phyloP scores from a whole-genome alignment of 92 coral and sea anemone genomes.

The Parazoanthus atlanticus region DNA sequence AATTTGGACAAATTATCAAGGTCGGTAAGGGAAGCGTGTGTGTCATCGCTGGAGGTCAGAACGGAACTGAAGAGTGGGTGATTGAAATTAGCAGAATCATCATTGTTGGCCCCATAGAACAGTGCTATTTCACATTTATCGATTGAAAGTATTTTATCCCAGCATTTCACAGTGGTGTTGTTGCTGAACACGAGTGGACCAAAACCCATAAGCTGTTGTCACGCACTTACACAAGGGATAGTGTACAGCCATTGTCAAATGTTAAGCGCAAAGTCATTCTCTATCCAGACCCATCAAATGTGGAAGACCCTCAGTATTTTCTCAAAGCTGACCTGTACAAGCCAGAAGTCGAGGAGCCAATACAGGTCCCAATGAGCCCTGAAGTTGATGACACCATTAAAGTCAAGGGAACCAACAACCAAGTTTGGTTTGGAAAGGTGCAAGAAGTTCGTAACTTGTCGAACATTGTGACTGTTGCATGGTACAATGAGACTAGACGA shows the following conservation, averaged over 20 bases:
- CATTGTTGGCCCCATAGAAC: conserved; percentile 29
- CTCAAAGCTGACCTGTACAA: conserved; percentile 59
- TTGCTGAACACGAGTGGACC: conserved; percentile 60
- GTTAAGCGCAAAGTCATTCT: conserved; percentile 62
- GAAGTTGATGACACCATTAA: conserved; percentile 57
- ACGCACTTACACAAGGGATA: conserved; percentile 46
- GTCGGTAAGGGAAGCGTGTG: background rate
- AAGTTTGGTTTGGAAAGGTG: conserved; percentile 70
- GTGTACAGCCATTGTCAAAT: conserved; percentile 52
- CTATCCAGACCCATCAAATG: conserved; percentile 68
- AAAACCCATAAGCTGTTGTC: conserved; percentile 48
- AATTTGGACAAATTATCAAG: conserved; percentile 46
- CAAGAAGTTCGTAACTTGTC: conserved; percentile 13
- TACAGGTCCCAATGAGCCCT: conserved; percentile 63
- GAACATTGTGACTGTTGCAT: conserved; percentile 35
- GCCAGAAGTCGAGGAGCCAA: conserved; percentile 41
- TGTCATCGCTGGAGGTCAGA: conserved; percentile 22
- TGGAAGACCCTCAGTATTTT: conserved; percentile 53
- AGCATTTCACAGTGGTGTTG: conserved; percentile 40
- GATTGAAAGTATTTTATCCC: conserved; percentile 70
- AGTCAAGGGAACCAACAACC: conserved; percentile 51
- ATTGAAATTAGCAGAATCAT: conserved; percentile 2
- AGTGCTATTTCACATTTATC: conserved; percentile 41
- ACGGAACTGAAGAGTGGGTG: conserved; percentile 35
- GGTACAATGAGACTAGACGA: conserved; percentile 67